Base-by-base conservation (phyloP, 2,888 invertebrate genomes). In the Brachyptera risi region DNA sequence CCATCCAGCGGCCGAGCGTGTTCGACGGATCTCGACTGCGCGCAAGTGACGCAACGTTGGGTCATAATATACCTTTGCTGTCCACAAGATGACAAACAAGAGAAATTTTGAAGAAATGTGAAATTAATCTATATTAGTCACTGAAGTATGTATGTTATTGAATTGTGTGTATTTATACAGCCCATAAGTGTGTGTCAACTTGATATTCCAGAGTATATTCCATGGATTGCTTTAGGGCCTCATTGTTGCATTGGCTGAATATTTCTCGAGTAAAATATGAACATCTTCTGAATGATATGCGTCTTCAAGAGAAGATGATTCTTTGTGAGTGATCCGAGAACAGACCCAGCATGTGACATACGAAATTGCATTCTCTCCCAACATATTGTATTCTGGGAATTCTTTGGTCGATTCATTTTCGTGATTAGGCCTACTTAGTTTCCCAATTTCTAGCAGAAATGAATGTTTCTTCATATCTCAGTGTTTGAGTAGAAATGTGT, bases 231-330 rank as follows among this genome's bases (percentile, higher is more conserved):
- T n/a, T n/a, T n/a, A n/a, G n/a, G n/a, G n/a, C n/a, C n/a, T n/a
- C n/a, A n/a, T n/a, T n/a, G n/a, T 44, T 19, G 17, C 11, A 44
- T n/a, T 44, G 11, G 19, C 4, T 2, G 15, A 3, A 44, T 44
- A 44, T 19, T 44, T 44, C 21, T 44, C 21, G 15, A 44, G 21
- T 19, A 44, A 44, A 19, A 44, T 44, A 11, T 44, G 44, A 17
- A 44, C 44, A 19, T 44, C 19, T 50, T 50, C 50, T 24, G 26
- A 24, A 24, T 50, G 23, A 24, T 50, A 50, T 24, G 50, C 9
- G 17, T 24, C 26, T 17, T 50, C 50, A 11, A 15, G 17, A 24
- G 50, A 26, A 24, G n/a, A 26, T 13, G 26, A 13, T 50, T 21
- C 5, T n/a, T 9, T 50, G 26, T 23, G 44, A 19, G 44, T 17